Base-by-base conservation (phyloP, 2,888 invertebrate species). In the Caenorhabditis sp. region DNA sequence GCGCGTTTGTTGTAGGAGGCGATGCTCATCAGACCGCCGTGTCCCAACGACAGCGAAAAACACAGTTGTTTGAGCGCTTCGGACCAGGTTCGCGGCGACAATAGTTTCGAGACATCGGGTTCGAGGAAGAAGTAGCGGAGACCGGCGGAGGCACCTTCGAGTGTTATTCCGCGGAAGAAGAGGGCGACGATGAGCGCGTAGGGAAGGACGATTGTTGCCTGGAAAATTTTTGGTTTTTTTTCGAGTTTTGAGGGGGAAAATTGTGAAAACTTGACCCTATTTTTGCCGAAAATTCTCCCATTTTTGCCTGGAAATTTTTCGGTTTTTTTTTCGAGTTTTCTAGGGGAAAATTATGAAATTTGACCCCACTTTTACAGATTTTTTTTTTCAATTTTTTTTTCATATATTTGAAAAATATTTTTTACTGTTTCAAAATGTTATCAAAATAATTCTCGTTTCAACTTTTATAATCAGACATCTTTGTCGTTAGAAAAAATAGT, bases 51-150 rank as follows among this genome's bases (percentile, higher is more conserved):
- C 26, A 85, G 60, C 1, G 81, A 82, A 58, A 84, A 86, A 66
- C 83, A 83, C 1, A 80, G 64, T 49, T 85, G 86, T 17, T 81
- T 83, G 37, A 86, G 70, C 0, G 85, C 85, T n/a, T 62, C 72
- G 0, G 64, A 55, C 83, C 85, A 86, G 0, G 83, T 80, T 74
- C 78, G 19, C 19, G 61, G 14, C 1, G 14, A 23, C 1, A 12
- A 68, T 0, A 86, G 73, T 4, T 77, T 61, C n/a, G 63, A 51
- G n/a, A 83, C 58, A 53, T 84, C 82, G 51, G 63, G 51, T 1
- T 66, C 14, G 0, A 37, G 43, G 49, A 74, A 64, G 5, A 69
- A 84, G 31, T 76, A 72, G 19, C 59, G 12, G 37, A 85, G 50
- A 5, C 85, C 85, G 10, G 67, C 62, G 8, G 57, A 37, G 10